Conservation (phyloP, 1,140 invertebrate species). For the Bombus confusus region DNA sequence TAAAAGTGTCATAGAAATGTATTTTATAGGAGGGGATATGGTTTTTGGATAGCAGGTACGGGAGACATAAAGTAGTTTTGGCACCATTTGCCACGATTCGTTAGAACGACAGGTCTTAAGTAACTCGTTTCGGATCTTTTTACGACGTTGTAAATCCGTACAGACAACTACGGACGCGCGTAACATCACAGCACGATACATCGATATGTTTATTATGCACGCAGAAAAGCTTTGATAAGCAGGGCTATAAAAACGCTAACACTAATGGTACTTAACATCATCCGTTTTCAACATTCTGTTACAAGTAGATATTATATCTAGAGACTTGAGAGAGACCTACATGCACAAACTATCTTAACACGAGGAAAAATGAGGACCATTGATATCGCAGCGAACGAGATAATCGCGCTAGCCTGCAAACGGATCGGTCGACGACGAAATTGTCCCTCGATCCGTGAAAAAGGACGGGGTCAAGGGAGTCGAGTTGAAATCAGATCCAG, state of each 20-base stretch:
- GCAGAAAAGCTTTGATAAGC: background rate
- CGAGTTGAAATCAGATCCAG: constrained; percentile 13
- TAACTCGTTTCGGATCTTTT: background rate
- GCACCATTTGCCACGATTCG: background rate
- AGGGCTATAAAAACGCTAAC: background rate
- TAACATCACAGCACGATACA: background rate
- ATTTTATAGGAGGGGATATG: background rate
- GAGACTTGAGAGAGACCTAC: background rate
- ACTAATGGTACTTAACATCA: background rate
- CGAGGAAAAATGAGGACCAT: background rate
- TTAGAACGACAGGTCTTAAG: background rate
- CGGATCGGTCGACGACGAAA: background rate
- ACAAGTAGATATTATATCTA: background rate
- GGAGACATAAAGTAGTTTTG: background rate
- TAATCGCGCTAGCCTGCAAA: background rate
- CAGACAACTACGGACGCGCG: background rate
- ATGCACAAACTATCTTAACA: background rate
- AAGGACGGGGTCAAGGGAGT: background rate
- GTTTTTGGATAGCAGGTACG: background rate
- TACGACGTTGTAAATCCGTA: background rate
- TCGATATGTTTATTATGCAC: background rate
- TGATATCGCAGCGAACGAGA: constrained; percentile 5
- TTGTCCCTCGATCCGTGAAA: constrained; percentile 15
- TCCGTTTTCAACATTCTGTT: background rate
- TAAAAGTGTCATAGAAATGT: background rate